These are phyloP conservation scores for Rutpela maculata DNA, from an alignment of 2,888 invertebrate genomes.

Conservation along the genomic window DNA sequence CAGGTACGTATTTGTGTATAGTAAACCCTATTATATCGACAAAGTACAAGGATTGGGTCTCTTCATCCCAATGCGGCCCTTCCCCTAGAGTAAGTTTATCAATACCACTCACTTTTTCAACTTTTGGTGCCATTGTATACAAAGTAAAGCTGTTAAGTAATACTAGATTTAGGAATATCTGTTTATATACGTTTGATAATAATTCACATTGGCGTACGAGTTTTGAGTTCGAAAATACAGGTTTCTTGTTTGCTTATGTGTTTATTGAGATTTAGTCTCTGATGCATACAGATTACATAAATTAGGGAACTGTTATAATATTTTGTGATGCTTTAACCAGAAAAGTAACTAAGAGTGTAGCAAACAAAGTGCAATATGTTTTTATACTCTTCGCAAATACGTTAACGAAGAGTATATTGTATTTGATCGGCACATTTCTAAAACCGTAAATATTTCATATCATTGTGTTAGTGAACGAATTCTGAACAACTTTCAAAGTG, in stretches of 20 bases:
- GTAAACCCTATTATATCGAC: slow-evolving; percentile 76
- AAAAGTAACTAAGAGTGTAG: no score
- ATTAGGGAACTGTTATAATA: no score
- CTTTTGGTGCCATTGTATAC: slow-evolving; percentile 54
- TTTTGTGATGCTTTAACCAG: no score
- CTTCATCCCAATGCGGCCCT: slow-evolving; percentile 83
- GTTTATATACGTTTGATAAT: not conserved
- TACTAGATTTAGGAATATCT: not conserved
- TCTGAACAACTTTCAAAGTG: no score
- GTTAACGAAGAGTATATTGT: no score
- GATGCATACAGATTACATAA: no score
- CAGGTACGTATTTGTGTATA: slow-evolving; percentile 56
- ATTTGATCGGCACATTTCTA: no score
- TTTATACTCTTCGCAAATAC: no score
- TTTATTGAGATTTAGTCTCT: not conserved
- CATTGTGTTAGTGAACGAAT: no score
- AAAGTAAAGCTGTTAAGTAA: not conserved
- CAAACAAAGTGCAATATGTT: no score
- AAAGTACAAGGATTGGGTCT: slow-evolving; percentile 78
- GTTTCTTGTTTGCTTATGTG: not conserved
- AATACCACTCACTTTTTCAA: slow-evolving; percentile 68
- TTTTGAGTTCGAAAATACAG: no score
- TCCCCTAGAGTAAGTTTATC: slow-evolving; percentile 78
- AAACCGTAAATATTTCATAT: no score
- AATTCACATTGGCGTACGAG: not conserved